phyloP scores from a whole-genome alignment of 1,140 invertebrate species.

The Lepidotrigona ventralis region DNA sequence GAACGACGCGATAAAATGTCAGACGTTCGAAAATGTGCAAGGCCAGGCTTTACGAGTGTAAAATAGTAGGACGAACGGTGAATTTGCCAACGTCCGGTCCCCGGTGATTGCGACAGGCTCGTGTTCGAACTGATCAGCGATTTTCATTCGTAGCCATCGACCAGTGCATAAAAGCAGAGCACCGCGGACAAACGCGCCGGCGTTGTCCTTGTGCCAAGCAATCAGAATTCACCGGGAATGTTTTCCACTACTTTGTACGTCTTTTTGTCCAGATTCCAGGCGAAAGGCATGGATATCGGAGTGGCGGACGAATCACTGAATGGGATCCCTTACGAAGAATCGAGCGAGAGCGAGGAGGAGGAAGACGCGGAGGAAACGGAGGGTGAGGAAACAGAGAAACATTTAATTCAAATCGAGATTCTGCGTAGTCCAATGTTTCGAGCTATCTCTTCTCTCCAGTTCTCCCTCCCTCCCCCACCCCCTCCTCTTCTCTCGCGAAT shows the following conservation, averaged over 20 bases:
- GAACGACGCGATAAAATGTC: too few relatives aligned
- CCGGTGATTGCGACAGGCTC: background rate
- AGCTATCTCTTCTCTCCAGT: background rate
- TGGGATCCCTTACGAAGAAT: constrained; percentile 84
- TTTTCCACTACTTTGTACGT: constrained; percentile 39
- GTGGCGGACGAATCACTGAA: constrained; percentile 88
- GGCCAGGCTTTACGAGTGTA: background rate
- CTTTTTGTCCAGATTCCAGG: constrained; percentile 84
- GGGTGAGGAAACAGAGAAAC: constrained; percentile 56
- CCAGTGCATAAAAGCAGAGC: constrained; percentile 2
- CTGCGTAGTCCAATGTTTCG: background rate
- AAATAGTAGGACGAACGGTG: background rate
- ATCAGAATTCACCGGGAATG: constrained; percentile 7
- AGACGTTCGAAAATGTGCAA: constrained; percentile 28
- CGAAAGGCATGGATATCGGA: constrained; percentile 89
- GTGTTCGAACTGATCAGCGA: constrained; percentile 28
- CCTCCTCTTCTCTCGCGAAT: background rate
- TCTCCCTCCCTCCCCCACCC: background rate
- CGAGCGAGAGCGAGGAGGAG: constrained; percentile 83
- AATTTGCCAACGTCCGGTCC: background rate
- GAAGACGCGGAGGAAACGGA: constrained; percentile 81
- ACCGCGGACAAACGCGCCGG: background rate
- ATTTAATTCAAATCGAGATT: constrained; percentile 26
- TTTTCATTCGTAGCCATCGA: background rate
- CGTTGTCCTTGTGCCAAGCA: background rate